Evolutionary conservation across 2,113 vertebrate genomes (phyloP).

Genomic region (Catagonus wagneri): DNA sequence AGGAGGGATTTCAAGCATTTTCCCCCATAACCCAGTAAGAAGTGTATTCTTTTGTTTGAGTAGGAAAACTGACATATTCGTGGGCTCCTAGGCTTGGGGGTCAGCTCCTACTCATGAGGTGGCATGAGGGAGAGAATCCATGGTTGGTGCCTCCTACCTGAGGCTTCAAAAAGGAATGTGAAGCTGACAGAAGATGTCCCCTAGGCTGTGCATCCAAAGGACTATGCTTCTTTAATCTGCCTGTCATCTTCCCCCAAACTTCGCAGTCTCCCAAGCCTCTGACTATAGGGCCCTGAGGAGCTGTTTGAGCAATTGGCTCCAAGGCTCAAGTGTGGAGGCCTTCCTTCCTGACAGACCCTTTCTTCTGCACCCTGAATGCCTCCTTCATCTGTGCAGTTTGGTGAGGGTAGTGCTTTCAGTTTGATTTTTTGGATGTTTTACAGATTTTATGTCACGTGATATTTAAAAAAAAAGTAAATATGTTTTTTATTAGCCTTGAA

Average conservation of each 20-base stretch:
- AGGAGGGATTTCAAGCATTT: background rate
- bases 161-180: background rate
- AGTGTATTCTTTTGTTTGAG: background rate
- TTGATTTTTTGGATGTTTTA: background rate
- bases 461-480: too few species aligned
- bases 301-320: too few species aligned
- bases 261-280: background rate
- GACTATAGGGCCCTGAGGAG: accelerated
- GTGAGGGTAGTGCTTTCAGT: background rate
- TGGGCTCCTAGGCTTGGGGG: background rate
- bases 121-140: background rate
- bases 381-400: background rate
- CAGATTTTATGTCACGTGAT: too few species aligned
- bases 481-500: too few species aligned
- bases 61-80: background rate
- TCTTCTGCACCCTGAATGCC: background rate
- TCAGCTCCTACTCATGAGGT: accelerated
- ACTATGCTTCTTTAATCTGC: background rate
- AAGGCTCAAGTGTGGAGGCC: background rate
- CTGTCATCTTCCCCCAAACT: background rate
- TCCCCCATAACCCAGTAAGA: background rate
- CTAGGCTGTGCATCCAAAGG: background rate
- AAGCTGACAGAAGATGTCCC: background rate
- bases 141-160: background rate
- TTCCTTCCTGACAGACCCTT: background rate